Evolutionary conservation across 2,888 invertebrate genomes (phyloP), one percentile per base, ranked within the genome.

Genomic region (Nesidiocoris tenuis): DNA sequence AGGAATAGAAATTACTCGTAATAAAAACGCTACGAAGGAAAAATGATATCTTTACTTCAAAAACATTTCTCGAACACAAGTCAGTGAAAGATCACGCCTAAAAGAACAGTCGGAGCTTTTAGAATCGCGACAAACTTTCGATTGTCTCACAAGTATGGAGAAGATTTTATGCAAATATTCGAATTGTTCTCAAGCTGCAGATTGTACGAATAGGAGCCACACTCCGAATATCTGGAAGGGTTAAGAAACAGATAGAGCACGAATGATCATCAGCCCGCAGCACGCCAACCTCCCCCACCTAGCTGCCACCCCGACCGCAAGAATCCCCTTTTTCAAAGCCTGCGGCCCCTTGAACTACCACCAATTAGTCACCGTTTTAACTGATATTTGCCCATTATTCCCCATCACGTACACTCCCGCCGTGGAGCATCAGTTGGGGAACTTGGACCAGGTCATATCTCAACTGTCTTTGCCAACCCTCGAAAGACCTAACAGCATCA

Each of bases 331-430:
- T 39, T 39, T 12, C 3, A 39, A 39, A 3, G 39, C 39, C 39
- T 3, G 23, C 0, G 65, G 9, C 56, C 21, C 22, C n/a, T 21
- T 22, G 21, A 56, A 55, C 22, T 19, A 19, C 61, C 54, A 72
- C 72, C 72, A 72, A 72, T 72, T 72, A 72, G 72, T 72, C 72
- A 72, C 72, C 72, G 61, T 61, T 72, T 72, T 72, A 72, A 72
- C 72, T 72, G 72, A 72, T 72, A 72, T 72, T 72, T 72, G 18
- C 2, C 72, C 72, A 72, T 72, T 72, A 72, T 72, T 72, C 63
- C 54, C 72, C 72, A 72, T 72, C 72, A 72, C 72, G 72, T 63
- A 63, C 72, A 72, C 61, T 56, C 68, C 12, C 39, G 39, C 12
- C 39, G 39, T 39, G 39, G 12, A 39, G 39, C 3, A 39, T 39